phyloP scores from a whole-genome alignment of 2,888 invertebrate genomes.

The Sesamia inferens region DNA sequence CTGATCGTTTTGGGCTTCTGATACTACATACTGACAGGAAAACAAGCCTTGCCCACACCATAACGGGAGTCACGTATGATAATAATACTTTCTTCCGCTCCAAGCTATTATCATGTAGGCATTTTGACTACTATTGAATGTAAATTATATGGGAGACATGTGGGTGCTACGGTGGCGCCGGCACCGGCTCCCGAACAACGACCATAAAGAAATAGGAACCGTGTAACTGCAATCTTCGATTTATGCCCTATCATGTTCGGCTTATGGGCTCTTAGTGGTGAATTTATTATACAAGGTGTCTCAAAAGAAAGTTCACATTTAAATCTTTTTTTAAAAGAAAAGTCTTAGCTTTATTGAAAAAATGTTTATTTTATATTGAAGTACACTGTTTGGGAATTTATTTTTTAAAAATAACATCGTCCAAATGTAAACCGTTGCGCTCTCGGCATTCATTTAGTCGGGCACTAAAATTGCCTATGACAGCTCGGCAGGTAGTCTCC shows the following conservation, averaged over 20 bases:
- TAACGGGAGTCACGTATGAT: conserved; percentile 65
- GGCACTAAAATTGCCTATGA: too few relatives aligned
- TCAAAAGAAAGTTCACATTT: too few relatives aligned
- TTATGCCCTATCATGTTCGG: conserved; percentile 49
- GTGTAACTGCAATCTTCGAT: conserved; percentile 54
- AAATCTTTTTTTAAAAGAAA: too few relatives aligned
- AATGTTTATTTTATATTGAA: too few relatives aligned
- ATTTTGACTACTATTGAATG: conserved; percentile 81
- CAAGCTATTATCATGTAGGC: conserved; percentile 71
- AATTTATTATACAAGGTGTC: conserved; percentile 36
- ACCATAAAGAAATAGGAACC: conserved; percentile 50
- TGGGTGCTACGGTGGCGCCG: conserved; percentile 76
- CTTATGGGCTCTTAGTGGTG: conserved; percentile 38
- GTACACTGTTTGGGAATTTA: too few relatives aligned
- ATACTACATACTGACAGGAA: conserved; percentile 39
- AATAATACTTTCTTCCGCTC: conserved; percentile 76
- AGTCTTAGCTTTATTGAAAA: too few relatives aligned
- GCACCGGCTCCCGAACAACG: conserved; percentile 67
- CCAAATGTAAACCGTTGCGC: too few relatives aligned
- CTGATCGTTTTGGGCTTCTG: conserved; percentile 26
- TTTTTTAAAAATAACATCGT: too few relatives aligned
- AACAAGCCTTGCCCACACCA: conserved; percentile 59
- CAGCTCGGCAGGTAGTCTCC: too few relatives aligned
- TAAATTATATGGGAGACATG: conserved; percentile 77
- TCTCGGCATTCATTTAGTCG: too few relatives aligned